These are phyloP conservation scores for Trachemys scripta DNA, from an alignment of 2,113 vertebrate genomes.

Conservation along the genomic window DNA sequence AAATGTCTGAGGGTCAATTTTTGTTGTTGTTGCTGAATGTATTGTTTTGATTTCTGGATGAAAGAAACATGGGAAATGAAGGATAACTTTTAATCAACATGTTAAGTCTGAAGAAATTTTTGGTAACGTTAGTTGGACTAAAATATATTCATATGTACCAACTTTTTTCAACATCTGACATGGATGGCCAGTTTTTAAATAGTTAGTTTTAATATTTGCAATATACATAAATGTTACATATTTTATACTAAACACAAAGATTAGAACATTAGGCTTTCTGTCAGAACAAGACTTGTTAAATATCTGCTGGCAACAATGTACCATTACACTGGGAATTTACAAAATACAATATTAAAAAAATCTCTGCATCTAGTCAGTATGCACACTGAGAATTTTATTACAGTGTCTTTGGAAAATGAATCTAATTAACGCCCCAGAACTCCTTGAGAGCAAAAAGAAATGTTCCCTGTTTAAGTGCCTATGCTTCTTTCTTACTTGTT, in stretches of 20 bases:
- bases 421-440: neutral
- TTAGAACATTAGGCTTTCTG: neutral
- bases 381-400: neutral
- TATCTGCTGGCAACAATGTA: neutral
- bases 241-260: neutral
- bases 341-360: neutral
- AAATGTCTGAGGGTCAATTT: neutral
- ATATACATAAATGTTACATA: neutral
- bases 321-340: neutral
- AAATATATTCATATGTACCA: neutral
- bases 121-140: neutral
- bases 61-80: neutral
- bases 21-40: neutral
- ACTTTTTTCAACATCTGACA: neutral
- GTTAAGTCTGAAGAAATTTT: neutral
- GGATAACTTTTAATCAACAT: neutral
- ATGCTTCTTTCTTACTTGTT: slow-evolving; percentile 35
- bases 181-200: neutral
- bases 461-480: slow-evolving; percentile 44
- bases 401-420: slow-evolving; percentile 45
- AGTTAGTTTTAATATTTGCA: neutral
- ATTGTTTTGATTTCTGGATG: neutral
- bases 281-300: neutral
- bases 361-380: neutral
- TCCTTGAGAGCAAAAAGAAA: slow-evolving; percentile 50